Conservation (phyloP, 2,113 vertebrate genomes). For the Otocyon megalotis region DNA sequence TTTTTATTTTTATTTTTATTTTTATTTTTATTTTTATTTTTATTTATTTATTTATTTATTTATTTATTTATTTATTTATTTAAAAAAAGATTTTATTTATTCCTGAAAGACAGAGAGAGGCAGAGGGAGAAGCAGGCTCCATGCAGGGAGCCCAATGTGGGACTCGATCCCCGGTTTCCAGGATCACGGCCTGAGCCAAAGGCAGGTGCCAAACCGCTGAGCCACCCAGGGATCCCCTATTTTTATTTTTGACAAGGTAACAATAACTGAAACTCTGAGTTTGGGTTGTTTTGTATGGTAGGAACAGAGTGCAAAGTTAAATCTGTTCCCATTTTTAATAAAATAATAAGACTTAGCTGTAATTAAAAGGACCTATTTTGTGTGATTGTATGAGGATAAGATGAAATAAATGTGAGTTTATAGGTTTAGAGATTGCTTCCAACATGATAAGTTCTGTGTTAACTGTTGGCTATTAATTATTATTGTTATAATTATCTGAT, state of each 20-base stretch:
- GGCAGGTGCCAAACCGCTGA: no score
- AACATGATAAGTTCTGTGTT: background rate
- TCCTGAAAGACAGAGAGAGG: no score
- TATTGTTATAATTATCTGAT: background rate
- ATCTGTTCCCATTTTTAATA: slow-evolving; percentile 45
- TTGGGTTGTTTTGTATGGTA: background rate
- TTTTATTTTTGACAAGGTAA: slow-evolving; percentile 40
- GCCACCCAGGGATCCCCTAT: background rate
- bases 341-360: background rate
- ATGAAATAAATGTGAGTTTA: background rate
- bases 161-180: no score
- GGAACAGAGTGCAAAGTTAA: background rate
- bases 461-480: background rate
- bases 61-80: no score
- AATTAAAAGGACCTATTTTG: background rate
- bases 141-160: no score
- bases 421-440: background rate
- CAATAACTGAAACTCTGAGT: background rate
- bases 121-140: no score
- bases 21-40: slow-evolving; percentile 54
- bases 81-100: no score
- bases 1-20: slow-evolving; percentile 23
- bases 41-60: background rate
- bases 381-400: background rate
- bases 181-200: no score